Evolutionary conservation across 1,140 invertebrate species (phyloP).

Genomic region (Drosophila melanica): DNA sequence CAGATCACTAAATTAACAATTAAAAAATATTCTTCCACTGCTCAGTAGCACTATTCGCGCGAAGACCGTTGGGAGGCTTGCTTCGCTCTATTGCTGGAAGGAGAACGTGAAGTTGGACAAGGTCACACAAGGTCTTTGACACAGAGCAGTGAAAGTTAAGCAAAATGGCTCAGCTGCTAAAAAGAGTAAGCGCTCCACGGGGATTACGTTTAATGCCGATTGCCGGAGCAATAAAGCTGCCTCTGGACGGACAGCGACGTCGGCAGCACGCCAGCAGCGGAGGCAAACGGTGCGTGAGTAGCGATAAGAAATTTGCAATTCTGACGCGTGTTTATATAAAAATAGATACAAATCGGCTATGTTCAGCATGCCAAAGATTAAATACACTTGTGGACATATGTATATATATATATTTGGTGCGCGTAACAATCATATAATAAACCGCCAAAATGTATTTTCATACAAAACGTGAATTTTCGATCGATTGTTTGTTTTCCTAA

Average conservation of each 20-base stretch:
- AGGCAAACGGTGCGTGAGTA: conserved; percentile 17
- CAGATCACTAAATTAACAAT: conserved; percentile 3
- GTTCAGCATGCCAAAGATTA: neutral
- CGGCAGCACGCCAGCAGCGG: conserved; percentile 21
- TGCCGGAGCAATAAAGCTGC: neutral
- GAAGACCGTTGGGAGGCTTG: conserved; percentile 6
- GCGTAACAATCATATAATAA: no score
- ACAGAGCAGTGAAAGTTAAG: conserved; percentile 27
- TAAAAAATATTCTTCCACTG: conserved; percentile 39
- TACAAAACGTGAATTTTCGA: no score
- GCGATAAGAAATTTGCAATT: conserved; percentile 19
- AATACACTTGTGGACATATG: neutral
- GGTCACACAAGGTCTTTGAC: conserved; percentile 74
- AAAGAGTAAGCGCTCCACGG: conserved; percentile 2
- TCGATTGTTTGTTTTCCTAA: no score
- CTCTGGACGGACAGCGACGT: conserved; percentile 15
- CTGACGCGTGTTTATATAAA: conserved; percentile 10
- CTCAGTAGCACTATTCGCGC: conserved; percentile 42
- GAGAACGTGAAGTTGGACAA: conserved; percentile 37
- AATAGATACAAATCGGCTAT: neutral
- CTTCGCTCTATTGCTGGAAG: conserved; percentile 14
- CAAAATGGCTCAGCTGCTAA: conserved; percentile 56
- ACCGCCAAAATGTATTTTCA: no score
- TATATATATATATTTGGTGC: no score
- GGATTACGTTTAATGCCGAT: neutral